Percentiles rank a stretch among this genome's conserved stretches.
Evolutionary conservation across 1,140 invertebrate species (phyloP).

Genomic region (Pemphigus obesinymphae): DNA sequence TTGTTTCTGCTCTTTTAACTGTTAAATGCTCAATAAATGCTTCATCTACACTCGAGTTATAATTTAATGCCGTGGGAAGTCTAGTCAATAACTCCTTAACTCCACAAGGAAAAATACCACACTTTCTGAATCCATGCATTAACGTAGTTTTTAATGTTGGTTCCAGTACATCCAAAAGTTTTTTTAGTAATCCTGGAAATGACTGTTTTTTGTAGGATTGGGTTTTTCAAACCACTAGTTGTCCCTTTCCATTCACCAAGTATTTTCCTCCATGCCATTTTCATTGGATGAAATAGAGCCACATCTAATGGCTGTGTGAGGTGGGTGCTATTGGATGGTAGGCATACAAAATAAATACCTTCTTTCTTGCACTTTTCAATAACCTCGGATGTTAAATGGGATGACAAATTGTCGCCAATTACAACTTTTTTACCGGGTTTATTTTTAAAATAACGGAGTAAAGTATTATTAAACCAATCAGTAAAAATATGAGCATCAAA

Average conservation of each 20-base stretch:
- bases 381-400: conserved; percentile 50
- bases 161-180: background rate
- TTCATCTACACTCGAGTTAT: background rate
- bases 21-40: background rate
- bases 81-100: background rate
- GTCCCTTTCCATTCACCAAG: conserved; percentile 48
- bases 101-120: conserved; percentile 9
- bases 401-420: too few species aligned
- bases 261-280: conserved; percentile 51
- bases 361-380: conserved; percentile 49
- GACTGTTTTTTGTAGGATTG: background rate
- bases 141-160: background rate
- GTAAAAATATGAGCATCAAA: conserved; percentile 36
- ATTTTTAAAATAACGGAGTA: conserved; percentile 36
- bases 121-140: background rate
- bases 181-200: background rate
- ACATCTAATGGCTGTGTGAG: conserved; percentile 53
- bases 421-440: conserved; percentile 45
- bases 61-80: background rate
- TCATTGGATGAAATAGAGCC: conserved; percentile 51
- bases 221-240: background rate
- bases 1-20: background rate
- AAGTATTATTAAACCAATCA: conserved; percentile 1
- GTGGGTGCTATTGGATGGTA: conserved; percentile 52
- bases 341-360: conserved; percentile 50